A percentile compares a stretch with the other conserved stretches of the same genome.
Conservation (phyloP, 2,113 vertebrate genomes). For the Charadrius vociferus region DNA sequence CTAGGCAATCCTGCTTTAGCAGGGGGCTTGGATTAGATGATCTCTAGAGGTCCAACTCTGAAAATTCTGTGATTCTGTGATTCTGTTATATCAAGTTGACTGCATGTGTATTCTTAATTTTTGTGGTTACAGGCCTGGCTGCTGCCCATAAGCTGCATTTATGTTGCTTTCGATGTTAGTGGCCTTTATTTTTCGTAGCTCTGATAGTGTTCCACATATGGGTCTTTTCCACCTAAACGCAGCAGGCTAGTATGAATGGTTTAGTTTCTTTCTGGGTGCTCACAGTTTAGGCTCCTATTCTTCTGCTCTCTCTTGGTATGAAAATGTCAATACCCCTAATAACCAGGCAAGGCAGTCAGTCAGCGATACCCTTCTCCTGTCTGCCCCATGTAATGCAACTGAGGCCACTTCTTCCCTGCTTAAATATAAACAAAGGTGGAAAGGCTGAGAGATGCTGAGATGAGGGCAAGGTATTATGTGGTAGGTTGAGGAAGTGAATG, state of each 20-base stretch:
- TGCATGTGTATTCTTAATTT: not conserved
- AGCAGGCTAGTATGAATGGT: not conserved
- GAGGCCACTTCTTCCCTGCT: not conserved
- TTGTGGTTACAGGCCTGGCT: not conserved
- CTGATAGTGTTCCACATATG: not conserved
- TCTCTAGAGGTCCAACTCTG: too few relatives aligned
- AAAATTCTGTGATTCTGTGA: too few relatives aligned
- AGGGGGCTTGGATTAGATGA: too few relatives aligned
- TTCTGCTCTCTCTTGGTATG: not conserved
- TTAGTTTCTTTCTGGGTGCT: not conserved
- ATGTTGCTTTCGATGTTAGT: not conserved
- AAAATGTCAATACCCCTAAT: not conserved
- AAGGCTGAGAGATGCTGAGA: not conserved
- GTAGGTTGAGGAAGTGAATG: not conserved
- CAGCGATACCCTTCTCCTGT: not conserved
- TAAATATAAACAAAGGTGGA: not conserved
- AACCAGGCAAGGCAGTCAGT: not conserved
- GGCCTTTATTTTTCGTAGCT: not conserved
- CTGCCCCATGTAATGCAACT: not conserved
- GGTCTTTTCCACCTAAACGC: not conserved
- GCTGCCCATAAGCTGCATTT: not conserved
- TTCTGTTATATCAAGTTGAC: not conserved
- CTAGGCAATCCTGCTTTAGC: too few relatives aligned
- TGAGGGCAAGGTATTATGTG: rapidly evolving
- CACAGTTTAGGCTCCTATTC: not conserved